These are phyloP conservation scores for Drosophila simulans DNA, from an alignment of 1,140 invertebrate genomes.

Conservation along the genomic window DNA sequence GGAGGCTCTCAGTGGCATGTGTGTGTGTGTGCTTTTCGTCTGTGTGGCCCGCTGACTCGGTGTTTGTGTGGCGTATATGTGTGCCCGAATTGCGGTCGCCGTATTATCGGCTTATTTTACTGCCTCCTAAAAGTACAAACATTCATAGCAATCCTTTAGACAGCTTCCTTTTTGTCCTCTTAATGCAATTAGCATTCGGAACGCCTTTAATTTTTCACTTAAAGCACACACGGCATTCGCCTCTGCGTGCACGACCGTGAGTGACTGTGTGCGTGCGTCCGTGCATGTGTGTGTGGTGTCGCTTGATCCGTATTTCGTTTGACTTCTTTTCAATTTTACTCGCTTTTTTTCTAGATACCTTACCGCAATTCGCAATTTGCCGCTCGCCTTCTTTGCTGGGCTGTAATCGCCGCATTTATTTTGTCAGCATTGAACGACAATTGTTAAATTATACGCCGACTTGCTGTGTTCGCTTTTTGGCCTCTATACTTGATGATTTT, in stretches of 20 bases:
- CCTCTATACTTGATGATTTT: conserved; percentile 82
- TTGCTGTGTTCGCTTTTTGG: conserved; percentile 71
- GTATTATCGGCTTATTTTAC: conserved; percentile 59
- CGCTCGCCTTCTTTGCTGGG: conserved; percentile 61
- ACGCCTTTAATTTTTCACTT: conserved; percentile 75
- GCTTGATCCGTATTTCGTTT: conserved; percentile 65
- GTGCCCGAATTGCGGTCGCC: conserved; percentile 42
- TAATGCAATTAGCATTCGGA: conserved; percentile 39
- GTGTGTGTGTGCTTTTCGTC: conserved; percentile 5
- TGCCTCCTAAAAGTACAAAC: conserved; percentile 58
- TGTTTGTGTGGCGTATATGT: conserved; percentile 3
- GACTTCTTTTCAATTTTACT: conserved; percentile 35
- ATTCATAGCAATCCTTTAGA: conserved; percentile 17
- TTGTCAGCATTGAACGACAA: conserved; percentile 53
- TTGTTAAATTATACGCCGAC: conserved; percentile 50
- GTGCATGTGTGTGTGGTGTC: conserved; percentile 46
- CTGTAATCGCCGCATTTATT: conserved; percentile 49
- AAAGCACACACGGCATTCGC: neutral
- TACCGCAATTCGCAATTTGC: conserved; percentile 58
- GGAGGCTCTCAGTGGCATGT: conserved; percentile 31
- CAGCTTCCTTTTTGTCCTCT: conserved; percentile 12
- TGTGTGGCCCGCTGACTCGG: neutral
- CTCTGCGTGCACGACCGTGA: conserved; percentile 5
- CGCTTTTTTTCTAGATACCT: conserved; percentile 48
- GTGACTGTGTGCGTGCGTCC: conserved; percentile 17